Evolutionary conservation across 2,888 invertebrate genomes (phyloP).

Genomic region (Lycocerus yunnanus): DNA sequence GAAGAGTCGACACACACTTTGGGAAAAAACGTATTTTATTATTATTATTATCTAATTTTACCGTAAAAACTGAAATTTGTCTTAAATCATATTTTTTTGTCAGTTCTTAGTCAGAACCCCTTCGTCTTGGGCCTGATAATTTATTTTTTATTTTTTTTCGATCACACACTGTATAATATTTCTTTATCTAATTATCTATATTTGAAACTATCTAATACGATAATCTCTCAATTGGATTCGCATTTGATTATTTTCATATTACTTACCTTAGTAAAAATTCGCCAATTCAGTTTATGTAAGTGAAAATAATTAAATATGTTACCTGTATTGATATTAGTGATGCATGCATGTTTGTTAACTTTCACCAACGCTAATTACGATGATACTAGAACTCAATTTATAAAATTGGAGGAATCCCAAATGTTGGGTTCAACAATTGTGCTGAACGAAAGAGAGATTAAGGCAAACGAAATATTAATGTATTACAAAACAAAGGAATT

Average conservation of each 20-base stretch:
- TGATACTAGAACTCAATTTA: conserved; percentile 17
- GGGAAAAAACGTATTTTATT: too few relatives aligned
- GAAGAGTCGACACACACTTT: too few relatives aligned
- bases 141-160: too few relatives aligned
- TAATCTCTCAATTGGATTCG: background rate
- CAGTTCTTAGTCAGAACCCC: too few relatives aligned
- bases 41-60: too few relatives aligned
- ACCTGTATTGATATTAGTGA: background rate
- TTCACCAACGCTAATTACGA: conserved; percentile 17
- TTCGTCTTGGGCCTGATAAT: too few relatives aligned
- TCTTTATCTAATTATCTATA: too few relatives aligned
- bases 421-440: conserved; percentile 22
- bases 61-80: too few relatives aligned
- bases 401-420: conserved; percentile 8
- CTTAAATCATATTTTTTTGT: too few relatives aligned
- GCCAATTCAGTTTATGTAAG: background rate
- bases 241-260: background rate
- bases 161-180: too few relatives aligned
- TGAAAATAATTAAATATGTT: background rate
- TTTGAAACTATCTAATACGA: background rate
- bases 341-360: background rate
- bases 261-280: background rate
- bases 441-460: conserved; percentile 41
- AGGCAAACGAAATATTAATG: conserved; percentile 44
- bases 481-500: conserved; percentile 45